Conservation (phyloP, 2,113 vertebrate genomes). For the Cyphomyrus discorhynchus region DNA sequence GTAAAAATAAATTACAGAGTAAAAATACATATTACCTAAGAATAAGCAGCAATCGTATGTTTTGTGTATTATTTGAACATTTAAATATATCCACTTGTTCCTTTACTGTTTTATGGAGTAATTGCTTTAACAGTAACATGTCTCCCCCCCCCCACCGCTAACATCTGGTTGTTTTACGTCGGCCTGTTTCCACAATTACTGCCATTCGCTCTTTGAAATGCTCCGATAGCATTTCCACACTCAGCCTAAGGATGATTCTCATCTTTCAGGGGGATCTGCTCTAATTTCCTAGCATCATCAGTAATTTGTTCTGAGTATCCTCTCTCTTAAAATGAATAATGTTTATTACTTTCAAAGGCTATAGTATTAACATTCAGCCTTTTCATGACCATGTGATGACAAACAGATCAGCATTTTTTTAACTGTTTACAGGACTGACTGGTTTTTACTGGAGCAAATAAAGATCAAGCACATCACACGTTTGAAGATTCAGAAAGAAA, state of each 20-base stretch:
- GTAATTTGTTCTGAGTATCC: neutral
- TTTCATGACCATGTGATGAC: neutral
- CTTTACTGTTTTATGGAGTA: neutral
- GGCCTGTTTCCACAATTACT: constrained; percentile 7
- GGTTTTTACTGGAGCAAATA: neutral
- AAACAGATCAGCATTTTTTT: neutral
- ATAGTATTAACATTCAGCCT: neutral
- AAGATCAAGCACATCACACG: neutral
- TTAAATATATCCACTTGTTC: neutral
- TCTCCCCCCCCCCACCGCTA: neutral
- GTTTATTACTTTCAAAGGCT: neutral
- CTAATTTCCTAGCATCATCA: neutral
- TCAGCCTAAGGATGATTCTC: neutral
- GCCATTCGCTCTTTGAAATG: constrained; percentile 13
- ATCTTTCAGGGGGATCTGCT: neutral
- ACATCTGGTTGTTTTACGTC: constrained; percentile 2
- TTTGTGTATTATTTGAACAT: neutral
- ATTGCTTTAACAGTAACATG: neutral
- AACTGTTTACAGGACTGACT: neutral
- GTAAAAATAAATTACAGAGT: neutral
- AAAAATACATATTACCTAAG: neutral
- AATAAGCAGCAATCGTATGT: neutral
- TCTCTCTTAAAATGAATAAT: neutral
- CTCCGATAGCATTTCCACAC: neutral
- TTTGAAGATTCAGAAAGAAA: neutral